Percentiles rank a stretch among this genome's conserved stretches.
Evolutionary conservation across 2,888 invertebrate genomes (phyloP).

Genomic region (Drosophila crucigera): DNA sequence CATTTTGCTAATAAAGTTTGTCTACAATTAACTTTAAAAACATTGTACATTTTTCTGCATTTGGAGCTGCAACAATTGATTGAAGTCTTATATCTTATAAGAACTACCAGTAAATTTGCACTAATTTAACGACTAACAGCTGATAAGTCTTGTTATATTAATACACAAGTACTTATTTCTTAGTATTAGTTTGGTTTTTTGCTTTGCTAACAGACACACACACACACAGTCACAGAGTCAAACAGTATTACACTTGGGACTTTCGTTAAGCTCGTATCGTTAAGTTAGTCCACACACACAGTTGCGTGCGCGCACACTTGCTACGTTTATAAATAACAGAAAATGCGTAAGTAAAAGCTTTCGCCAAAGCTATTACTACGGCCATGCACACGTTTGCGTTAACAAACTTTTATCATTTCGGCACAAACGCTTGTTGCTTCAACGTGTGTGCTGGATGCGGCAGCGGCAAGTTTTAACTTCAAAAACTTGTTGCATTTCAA

Average conservation of each 20-base stretch:
- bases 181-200: not conserved
- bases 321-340: not conserved
- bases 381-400: slow-evolving; percentile 25
- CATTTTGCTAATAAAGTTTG: not conserved
- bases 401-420: slow-evolving; percentile 70
- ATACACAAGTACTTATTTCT: not conserved
- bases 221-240: not conserved
- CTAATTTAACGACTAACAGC: not conserved
- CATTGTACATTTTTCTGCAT: not conserved
- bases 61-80: not conserved
- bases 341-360: slow-evolving; percentile 29
- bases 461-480: slow-evolving; percentile 6
- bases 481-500: not conserved
- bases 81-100: not conserved
- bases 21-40: not conserved
- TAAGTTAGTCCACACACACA: not conserved
- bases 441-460: slow-evolving; percentile 25
- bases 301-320: slow-evolving; percentile 1
- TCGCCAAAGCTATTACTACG: slow-evolving; percentile 30
- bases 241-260: not conserved
- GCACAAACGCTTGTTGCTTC: slow-evolving; percentile 72
- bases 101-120: not conserved
- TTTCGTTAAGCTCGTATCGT: slow-evolving; percentile 6
- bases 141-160: not conserved
- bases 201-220: not conserved